Base-by-base conservation (phyloP, 2,113 vertebrate species). In the Oreochromis aureus region DNA sequence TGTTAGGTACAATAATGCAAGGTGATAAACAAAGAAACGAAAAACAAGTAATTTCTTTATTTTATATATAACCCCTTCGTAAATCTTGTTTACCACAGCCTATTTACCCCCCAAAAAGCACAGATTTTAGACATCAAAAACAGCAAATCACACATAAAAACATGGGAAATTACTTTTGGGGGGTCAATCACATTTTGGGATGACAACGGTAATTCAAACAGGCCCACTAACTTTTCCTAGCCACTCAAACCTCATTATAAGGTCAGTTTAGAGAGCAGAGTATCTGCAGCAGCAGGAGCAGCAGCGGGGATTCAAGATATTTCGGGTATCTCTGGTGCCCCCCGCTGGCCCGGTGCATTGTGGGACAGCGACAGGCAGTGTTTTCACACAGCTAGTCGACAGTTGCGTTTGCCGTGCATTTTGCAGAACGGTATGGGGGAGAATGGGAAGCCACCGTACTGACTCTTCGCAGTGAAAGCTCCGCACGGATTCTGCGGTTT, bases 341-440 rank as follows among this genome's bases (percentile, higher is more conserved):
- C 88, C 94, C 89, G 48, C 93, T 87, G 89, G 89, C 78, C 66
- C 86, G 54, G 83, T 95, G 96, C 93, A 94, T 96, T 95, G 86
- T 96, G 95, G 95, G 96, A 94, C 92, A 90, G 91, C 85, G 71
- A 90, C 88, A 90, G 86, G 46, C 94, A 87, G 84, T 41, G 83
- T 90, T 87, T 89, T 89, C 63, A 7, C 82, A 78, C 82, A 78
- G 89, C 87, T 89, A 88, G 91, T 87, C 46, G 84, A 6, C 53
- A 73, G 87, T 80, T 53, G 54, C 89, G 84, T 82, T n/a, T 84
- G 34, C 82, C 53, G 63, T 90, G 87, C 88, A 93, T 86, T 85
- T 86, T 6, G 46, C 66, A 16, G 84, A 84, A 71, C 55, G 85
- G 46, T 71, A 91, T 87, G 90, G 93, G 92, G 87, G 92, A 89